Conservation (phyloP, 2,113 vertebrate genomes). For the Rhodinocichla rosea region DNA sequence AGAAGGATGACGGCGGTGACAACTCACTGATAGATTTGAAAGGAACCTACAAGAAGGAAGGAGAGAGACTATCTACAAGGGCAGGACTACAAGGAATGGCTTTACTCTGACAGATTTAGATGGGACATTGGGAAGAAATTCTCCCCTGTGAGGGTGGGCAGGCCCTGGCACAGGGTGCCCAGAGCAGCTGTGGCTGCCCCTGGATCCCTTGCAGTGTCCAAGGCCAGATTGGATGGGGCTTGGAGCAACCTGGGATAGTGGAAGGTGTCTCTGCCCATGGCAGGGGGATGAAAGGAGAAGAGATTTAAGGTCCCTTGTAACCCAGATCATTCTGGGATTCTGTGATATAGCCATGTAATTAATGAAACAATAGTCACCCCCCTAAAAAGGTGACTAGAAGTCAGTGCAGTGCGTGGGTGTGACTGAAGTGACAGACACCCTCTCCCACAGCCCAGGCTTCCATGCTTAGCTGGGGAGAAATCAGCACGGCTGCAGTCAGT, state of each 20-base stretch:
- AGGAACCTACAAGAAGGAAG: too few species aligned
- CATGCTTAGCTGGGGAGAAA: not conserved
- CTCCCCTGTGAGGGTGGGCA: rapidly evolving
- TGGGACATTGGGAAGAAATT: not conserved
- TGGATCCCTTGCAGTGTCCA: not conserved
- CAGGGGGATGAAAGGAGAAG: not conserved
- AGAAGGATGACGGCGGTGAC: not conserved
- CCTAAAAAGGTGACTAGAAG: not conserved
- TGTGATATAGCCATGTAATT: not conserved
- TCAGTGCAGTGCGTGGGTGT: rapidly evolving
- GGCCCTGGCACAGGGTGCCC: not conserved
- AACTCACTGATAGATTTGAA: not conserved
- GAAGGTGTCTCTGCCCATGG: not conserved
- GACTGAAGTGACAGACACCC: not conserved
- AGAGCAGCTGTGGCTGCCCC: not conserved
- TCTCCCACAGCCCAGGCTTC: not conserved
- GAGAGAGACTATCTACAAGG: not conserved
- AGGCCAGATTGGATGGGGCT: rapidly evolving
- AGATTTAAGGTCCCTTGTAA: not conserved
- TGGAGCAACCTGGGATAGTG: rapidly evolving
- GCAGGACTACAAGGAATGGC: not conserved
- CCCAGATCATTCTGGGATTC: not conserved
- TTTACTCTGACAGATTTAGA: not conserved
- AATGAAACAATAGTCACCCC: not conserved
- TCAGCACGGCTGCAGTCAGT: not conserved